A percentile compares a stretch with the other conserved stretches of the same genome.
phyloP scores from a whole-genome alignment of 2,797 vertebrate genomes.

The Hipposideros larvatus region DNA sequence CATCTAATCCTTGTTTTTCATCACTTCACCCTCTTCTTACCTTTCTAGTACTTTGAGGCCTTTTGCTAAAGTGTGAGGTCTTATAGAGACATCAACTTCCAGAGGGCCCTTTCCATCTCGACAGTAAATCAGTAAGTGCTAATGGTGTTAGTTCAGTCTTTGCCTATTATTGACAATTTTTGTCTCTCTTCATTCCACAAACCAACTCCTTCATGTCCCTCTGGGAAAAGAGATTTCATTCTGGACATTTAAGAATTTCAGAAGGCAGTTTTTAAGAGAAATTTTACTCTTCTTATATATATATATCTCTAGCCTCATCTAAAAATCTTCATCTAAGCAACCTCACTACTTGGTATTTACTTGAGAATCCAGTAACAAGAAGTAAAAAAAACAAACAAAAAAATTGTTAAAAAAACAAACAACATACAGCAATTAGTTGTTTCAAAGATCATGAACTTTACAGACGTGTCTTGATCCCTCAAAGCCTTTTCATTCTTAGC shows the following conservation, averaged over 20 bases:
- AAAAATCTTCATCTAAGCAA: neutral
- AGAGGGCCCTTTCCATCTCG: neutral
- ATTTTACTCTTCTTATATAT: neutral
- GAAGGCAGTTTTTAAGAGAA: conserved; percentile 27
- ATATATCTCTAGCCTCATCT: neutral
- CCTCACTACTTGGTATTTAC: neutral
- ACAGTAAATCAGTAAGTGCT: neutral
- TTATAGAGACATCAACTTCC: conserved; percentile 32
- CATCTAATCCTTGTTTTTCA: neutral
- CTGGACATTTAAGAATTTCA: neutral
- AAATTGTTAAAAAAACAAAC: neutral
- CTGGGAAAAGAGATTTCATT: neutral
- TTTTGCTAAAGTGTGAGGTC: conserved; percentile 26
- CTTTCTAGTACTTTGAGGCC: neutral
- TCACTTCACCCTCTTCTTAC: neutral
- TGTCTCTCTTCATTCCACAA: neutral
- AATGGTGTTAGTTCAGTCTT: conserved; percentile 11
- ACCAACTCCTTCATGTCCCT: neutral
- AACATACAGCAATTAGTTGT: neutral
- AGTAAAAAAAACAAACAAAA: neutral
- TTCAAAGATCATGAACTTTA: conserved; percentile 40
- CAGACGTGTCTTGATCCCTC: neutral
- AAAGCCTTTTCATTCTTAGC: conserved; percentile 10
- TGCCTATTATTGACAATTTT: conserved; percentile 11
- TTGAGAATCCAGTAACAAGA: conserved; percentile 5